phyloP scores from a whole-genome alignment of 2,797 vertebrate species.

The Phrynocephalus forsythii region DNA sequence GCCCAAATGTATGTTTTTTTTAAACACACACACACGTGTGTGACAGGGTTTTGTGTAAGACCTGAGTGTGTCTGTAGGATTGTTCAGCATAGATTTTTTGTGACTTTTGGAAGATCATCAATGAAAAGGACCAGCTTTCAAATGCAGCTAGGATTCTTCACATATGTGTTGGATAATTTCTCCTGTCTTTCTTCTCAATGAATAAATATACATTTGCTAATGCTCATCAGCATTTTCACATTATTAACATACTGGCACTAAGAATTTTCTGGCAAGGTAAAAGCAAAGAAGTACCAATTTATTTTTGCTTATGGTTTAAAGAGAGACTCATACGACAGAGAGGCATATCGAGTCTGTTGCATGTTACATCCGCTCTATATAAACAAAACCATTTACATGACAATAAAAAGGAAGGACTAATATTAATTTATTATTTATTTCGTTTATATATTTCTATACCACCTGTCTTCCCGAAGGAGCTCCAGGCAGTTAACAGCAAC shows the following conservation, averaged over 20 bases:
- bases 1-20: constrained; percentile 38
- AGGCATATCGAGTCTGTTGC: background rate
- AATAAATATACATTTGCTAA: constrained; percentile 10
- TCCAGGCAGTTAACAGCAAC: too few relatives aligned
- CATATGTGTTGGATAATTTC: constrained; percentile 31
- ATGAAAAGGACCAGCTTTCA: constrained; percentile 43
- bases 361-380: constrained; percentile 2
- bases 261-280: constrained; percentile 17
- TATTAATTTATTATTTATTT: too few relatives aligned
- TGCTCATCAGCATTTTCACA: constrained; percentile 33
- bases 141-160: constrained; percentile 49
- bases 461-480: too few relatives aligned
- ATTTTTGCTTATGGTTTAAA: background rate
- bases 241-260: constrained; percentile 29
- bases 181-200: constrained; percentile 11
- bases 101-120: constrained; percentile 46
- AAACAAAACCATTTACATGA: background rate
- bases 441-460: too few relatives aligned
- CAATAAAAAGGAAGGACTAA: background rate
- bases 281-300: background rate
- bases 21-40: background rate
- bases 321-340: background rate
- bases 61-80: constrained; percentile 46
- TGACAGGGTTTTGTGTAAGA: constrained; percentile 51
- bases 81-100: constrained; percentile 49